A percentile compares a stretch with the other conserved stretches of the same genome.
Evolutionary conservation across 2,113 vertebrate species (phyloP).

Genomic region (Phaetusa simplex): DNA sequence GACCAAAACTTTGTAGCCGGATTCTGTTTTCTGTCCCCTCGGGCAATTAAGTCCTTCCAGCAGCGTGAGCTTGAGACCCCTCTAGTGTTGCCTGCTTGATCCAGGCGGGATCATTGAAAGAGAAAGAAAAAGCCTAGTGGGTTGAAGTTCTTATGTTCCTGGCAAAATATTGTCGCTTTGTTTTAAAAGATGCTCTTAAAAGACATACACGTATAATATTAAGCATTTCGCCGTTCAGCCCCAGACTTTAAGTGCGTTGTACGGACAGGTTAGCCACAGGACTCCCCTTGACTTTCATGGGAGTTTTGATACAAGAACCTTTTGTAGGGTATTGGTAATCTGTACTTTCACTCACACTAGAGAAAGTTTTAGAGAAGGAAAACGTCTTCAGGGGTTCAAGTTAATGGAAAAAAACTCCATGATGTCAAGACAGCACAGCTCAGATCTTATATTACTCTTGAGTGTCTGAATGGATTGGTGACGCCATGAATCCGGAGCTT

Average conservation of each 20-base stretch:
- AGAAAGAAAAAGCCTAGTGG: neutral
- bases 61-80: neutral
- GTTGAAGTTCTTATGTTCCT: neutral
- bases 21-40: conserved; percentile 20
- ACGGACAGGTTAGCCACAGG: neutral
- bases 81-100: conserved; percentile 16
- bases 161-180: neutral
- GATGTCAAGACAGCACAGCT: neutral
- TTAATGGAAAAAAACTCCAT: neutral
- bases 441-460: neutral
- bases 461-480: neutral
- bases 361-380: neutral
- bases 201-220: neutral
- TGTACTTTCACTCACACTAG: neutral
- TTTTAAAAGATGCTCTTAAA: neutral
- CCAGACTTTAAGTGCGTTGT: neutral
- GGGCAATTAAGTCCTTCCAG: conserved; percentile 21
- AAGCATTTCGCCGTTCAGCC: neutral
- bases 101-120: neutral
- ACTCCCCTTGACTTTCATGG: neutral
- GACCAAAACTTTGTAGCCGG: conserved; percentile 59
- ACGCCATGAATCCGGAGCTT: neutral
- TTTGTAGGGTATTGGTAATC: neutral
- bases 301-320: neutral
- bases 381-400: neutral